Base-by-base conservation (phyloP, 2,888 invertebrate genomes). In the Phytoseiulus persimilis region DNA sequence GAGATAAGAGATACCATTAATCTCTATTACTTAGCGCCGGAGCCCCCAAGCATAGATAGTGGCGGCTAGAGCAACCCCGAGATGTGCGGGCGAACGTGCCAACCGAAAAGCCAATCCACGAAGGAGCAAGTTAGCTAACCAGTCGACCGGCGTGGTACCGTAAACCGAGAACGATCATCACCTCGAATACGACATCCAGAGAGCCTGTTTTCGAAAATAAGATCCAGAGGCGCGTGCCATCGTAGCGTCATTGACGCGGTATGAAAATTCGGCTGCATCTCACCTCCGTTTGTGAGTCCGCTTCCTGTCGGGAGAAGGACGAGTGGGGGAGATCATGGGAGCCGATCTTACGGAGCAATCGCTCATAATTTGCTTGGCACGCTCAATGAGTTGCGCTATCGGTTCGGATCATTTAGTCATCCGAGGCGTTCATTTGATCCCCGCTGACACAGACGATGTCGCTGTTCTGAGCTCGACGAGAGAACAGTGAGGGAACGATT, bases 1-100 rank as follows among this genome's bases (percentile, higher is more conserved):
- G 87, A 87, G 87, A 87, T 87, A 87, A 87, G 87, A 87, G 87
- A 87, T 87, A 87, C 87, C 87, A 87, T 87, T 87, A 87, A 87
- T 87, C 87, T 87, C 87, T 33, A 87, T 87, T 87, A 87, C 87
- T 87, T 87, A 65, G 65, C 65, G 18, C 65, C 18, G 65, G 65
- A 65, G 65, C 65, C 65, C 65, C 65, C 65, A 65, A 65, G 65
- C 65, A 65, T 65, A 65, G 65, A 65, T 87, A 33, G 87, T 23
- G 39, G 87, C 87, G 32, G 87, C 33, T 1, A 45, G 9, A 87
- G 87, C 87, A 87, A n/a, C 87, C 87, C 87, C 87, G 65, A 65
- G 65, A 65, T 65, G 23, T 23, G 65, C 28, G 18, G 65, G 65
- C 65, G 65, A 65, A 65, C 65, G 65, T 65, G 65, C 9, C 65